Percentiles rank a stretch among this genome's conserved stretches.
Evolutionary conservation across 2,888 invertebrate genomes (phyloP).

Genomic region (Hipparchia semele): DNA sequence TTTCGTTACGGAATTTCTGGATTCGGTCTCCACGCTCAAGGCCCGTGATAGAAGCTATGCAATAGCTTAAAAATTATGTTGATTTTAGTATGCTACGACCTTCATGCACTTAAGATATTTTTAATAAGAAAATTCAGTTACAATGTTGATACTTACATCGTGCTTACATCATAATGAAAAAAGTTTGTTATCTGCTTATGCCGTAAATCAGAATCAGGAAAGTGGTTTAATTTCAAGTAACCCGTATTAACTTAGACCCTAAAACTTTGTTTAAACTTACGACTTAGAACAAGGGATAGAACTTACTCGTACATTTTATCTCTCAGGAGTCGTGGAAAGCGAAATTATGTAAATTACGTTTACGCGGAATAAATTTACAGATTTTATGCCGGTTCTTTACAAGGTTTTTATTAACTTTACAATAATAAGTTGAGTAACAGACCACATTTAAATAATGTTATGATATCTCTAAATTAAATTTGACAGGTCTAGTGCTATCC

Average conservation of each 20-base stretch:
- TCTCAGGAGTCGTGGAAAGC: slow-evolving; percentile 13
- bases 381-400: not conserved
- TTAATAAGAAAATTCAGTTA: not conserved
- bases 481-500: too few species aligned
- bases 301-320: slow-evolving; percentile 33
- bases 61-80: too few species aligned
- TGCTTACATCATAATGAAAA: not conserved
- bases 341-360: slow-evolving; percentile 17
- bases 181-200: slow-evolving; percentile 1
- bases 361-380: slow-evolving; percentile 10
- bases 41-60: too few species aligned
- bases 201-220: slow-evolving; percentile 19
- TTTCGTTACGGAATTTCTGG: too few species aligned
- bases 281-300: slow-evolving; percentile 29
- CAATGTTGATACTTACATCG: not conserved
- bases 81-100: too few species aligned
- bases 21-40: too few species aligned
- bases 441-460: too few species aligned
- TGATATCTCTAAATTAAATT: too few species aligned
- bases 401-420: not conserved
- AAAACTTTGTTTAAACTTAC: slow-evolving; percentile 35
- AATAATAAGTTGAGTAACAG: not conserved
- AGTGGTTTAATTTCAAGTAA: slow-evolving; percentile 23
- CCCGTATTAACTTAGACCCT: slow-evolving; percentile 32
- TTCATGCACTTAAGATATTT: too few species aligned